Conservation (phyloP, 2,797 vertebrate species). For the Monodelphis domestica region DNA sequence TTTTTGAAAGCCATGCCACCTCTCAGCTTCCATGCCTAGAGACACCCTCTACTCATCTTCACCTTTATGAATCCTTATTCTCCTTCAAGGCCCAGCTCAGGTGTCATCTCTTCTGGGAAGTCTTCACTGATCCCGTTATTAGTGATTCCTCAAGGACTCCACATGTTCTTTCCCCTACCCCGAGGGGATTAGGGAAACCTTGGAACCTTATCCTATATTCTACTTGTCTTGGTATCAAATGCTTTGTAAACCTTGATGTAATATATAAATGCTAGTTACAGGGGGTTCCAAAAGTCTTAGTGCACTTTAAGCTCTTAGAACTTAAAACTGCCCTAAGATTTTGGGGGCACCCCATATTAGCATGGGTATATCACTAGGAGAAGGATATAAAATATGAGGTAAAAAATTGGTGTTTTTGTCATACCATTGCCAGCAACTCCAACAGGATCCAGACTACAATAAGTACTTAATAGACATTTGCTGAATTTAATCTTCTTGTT, state of each 20-base stretch:
- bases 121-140: background rate
- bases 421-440: background rate
- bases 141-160: background rate
- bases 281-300: background rate
- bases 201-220: background rate
- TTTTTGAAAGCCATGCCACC: background rate
- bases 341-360: background rate
- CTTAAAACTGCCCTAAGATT: background rate
- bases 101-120: background rate
- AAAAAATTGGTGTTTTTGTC: background rate
- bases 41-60: background rate
- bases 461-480: background rate
- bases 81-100: background rate
- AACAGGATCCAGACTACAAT: background rate
- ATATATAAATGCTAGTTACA: background rate
- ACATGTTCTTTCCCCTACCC: background rate
- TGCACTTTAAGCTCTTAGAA: background rate
- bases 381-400: background rate
- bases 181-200: too few species aligned
- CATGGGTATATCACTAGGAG: background rate
- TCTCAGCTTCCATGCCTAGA: background rate
- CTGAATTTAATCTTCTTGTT: background rate
- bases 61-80: background rate
- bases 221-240: background rate
- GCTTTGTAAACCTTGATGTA: background rate